Percentiles rank a stretch among this genome's conserved stretches.
Conservation (phyloP, 2,888 invertebrate species). For the Cephus pulcher region DNA sequence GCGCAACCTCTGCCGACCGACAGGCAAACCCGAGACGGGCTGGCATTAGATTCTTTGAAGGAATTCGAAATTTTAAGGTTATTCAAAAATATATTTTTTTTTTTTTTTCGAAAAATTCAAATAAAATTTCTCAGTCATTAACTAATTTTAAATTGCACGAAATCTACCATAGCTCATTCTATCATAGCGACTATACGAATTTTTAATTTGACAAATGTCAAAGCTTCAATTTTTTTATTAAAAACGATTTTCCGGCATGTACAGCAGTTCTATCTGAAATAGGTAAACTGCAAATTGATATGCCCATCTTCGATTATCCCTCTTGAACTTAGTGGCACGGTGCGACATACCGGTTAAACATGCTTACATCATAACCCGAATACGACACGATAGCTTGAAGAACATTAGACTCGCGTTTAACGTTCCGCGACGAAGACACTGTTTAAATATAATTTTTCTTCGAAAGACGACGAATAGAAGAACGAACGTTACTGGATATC, state of each 20-base stretch:
- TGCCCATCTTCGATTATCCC: not conserved
- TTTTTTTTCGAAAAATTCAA: not conserved
- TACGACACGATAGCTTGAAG: not conserved
- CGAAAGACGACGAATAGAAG: not conserved
- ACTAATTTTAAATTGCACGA: no score
- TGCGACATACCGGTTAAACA: not conserved
- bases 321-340: not conserved
- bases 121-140: not conserved
- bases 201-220: not conserved
- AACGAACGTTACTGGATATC: not conserved
- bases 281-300: not conserved
- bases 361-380: not conserved
- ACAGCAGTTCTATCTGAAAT: not conserved
- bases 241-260: not conserved
- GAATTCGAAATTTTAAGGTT: not conserved
- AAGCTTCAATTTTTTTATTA: not conserved
- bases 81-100: not conserved
- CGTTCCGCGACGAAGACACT: not conserved
- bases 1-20: constrained; percentile 44
- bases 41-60: not conserved
- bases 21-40: not conserved
- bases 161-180: not conserved
- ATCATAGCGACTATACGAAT: not conserved
- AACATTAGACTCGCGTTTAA: not conserved
- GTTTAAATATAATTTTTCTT: not conserved